A percentile compares a stretch with the other conserved stretches of the same genome.
Conservation (phyloP, 2,113 vertebrate species). For the Catagonus wagneri region DNA sequence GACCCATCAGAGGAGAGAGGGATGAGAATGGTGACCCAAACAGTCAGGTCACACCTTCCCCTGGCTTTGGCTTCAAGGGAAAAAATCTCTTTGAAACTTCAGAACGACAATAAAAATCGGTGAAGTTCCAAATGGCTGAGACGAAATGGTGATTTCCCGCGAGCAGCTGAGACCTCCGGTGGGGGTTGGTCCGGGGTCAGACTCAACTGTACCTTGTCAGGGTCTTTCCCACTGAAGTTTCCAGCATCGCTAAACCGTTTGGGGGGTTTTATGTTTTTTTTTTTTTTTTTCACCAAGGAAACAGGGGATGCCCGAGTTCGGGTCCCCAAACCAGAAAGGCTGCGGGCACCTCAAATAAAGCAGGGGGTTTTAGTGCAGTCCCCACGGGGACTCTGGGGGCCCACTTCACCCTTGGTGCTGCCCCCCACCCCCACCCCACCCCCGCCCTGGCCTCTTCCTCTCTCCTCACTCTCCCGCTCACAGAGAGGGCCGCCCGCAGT, state of each 20-base stretch:
- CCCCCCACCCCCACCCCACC: not conserved
- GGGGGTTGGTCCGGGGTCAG: not conserved
- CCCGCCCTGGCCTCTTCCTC: not conserved
- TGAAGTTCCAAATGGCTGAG: not conserved
- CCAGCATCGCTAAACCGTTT: not conserved
- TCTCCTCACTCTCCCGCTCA: not conserved
- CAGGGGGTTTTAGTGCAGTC: constrained; percentile 34
- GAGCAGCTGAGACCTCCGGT: not conserved
- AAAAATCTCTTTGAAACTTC: not conserved
- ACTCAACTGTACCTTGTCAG: not conserved
- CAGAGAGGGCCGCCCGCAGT: not conserved
- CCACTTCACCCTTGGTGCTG: not conserved
- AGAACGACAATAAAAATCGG: not conserved
- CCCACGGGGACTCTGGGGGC: not conserved
- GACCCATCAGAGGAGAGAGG: not conserved
- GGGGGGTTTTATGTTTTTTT: too few relatives aligned
- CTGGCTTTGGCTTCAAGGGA: not conserved
- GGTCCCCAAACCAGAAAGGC: constrained; percentile 49
- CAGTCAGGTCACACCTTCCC: not conserved
- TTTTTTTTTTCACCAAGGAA: not conserved
- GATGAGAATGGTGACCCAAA: not conserved
- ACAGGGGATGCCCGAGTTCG: constrained; percentile 38
- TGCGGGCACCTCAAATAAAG: constrained; percentile 28
- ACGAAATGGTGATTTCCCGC: not conserved
- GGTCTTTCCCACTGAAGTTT: not conserved